phyloP scores from a whole-genome alignment of 2,888 invertebrate genomes.

The Drosophila putrida region DNA sequence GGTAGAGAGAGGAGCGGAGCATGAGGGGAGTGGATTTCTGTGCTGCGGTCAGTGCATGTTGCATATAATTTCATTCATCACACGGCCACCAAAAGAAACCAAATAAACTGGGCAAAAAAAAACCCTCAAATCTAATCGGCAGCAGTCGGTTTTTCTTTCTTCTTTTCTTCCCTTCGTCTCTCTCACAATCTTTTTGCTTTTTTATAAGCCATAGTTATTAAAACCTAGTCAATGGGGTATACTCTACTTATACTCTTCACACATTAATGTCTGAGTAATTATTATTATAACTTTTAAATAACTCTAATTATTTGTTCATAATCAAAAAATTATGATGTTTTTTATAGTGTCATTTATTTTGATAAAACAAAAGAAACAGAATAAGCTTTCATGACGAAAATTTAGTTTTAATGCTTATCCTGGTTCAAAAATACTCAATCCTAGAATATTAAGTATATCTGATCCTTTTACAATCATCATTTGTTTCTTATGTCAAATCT shows the following conservation, averaged over 20 bases:
- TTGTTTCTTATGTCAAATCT: too few relatives aligned
- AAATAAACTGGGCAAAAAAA: conserved; percentile 6
- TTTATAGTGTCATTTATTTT: too few relatives aligned
- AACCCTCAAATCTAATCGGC: conserved; percentile 53
- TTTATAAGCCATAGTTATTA: not conserved
- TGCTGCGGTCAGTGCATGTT: conserved; percentile 56
- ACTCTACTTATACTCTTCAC: not conserved
- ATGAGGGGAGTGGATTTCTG: not conserved
- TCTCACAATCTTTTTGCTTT: not conserved
- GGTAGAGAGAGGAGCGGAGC: not conserved
- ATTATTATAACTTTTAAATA: too few relatives aligned
- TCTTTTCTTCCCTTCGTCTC: conserved; percentile 9
- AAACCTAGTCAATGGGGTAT: not conserved
- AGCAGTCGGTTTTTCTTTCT: conserved; percentile 34
- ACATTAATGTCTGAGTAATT: too few relatives aligned
- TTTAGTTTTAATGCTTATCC: too few relatives aligned
- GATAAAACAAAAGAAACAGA: too few relatives aligned
- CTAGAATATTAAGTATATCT: too few relatives aligned
- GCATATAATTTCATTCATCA: conserved; percentile 73
- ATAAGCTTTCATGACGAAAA: too few relatives aligned
- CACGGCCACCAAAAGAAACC: conserved; percentile 16
- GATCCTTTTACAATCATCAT: too few relatives aligned
- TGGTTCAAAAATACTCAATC: too few relatives aligned
- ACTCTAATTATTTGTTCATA: too few relatives aligned
- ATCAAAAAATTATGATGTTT: too few relatives aligned